Base-by-base conservation (phyloP, 2,888 invertebrate species). In the Folsomia candida region DNA sequence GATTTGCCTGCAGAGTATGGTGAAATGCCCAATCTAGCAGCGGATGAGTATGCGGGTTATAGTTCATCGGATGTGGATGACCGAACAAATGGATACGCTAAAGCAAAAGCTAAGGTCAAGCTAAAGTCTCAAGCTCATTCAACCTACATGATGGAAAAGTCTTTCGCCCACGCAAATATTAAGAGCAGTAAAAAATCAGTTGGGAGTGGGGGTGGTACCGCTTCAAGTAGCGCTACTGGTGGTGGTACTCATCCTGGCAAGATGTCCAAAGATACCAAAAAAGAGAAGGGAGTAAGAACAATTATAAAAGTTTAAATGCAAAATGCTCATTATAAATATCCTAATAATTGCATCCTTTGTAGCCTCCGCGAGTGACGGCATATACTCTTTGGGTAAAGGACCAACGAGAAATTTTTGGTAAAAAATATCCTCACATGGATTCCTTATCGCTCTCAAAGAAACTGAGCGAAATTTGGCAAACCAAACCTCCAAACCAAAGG, bases 331-430 rank as follows among this genome's bases (percentile, higher is more conserved):
- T n/a, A n/a, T n/a, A n/a, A n/a, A n/a, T n/a, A n/a, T n/a, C n/a
- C n/a, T n/a, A n/a, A n/a, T n/a, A 14, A 37, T 37, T 37, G 4
- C 37, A 9, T 37, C 14, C 60, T 54, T 72, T 70, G 2, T 81
- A 86, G 86, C 91, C 90, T 84, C 88, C 90, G 0, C 86, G 92
- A 65, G 90, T 90, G 75, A 94, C 94, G 0, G 94, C 94, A 0
- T 95, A 94, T 83, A 93, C 93, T 89, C 85, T 94, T 81, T 95
- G 94, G 93, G 91, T 94, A 0, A 90, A 91, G 78, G 92, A 92
- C 70, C 85, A 91, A 29, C 86, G 88, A 65, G 87, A 89, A 75
- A 88, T 89, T 81, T 91, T 92, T 0, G 88, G 89, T 69, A 88
- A 91, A 87, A 83, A 83, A 82, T 80, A 70, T 47, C 77, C 78